Percentiles rank a stretch among this genome's conserved stretches.
These are phyloP conservation scores for Osmerus eperlanus DNA, from an alignment of 2,113 vertebrate genomes.

Conservation along the genomic window DNA sequence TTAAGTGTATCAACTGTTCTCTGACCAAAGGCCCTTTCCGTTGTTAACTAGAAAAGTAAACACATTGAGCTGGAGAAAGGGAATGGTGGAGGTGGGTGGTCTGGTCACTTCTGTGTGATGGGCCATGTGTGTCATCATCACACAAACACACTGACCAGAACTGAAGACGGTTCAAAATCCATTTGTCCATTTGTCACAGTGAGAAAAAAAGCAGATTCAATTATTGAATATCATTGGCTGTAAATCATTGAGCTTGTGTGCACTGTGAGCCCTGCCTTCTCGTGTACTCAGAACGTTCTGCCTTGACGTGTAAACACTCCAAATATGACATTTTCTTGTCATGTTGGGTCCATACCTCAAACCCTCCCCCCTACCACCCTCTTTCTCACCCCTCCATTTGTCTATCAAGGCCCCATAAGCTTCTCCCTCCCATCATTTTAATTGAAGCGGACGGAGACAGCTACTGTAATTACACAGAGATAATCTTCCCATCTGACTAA, in stretches of 20 bases:
- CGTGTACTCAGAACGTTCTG: neutral
- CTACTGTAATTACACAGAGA: slow-evolving; percentile 41
- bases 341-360: neutral
- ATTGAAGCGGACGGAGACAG: slow-evolving; percentile 43
- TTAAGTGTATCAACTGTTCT: neutral
- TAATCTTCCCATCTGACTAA: slow-evolving; percentile 50
- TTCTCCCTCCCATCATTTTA: slow-evolving; percentile 30
- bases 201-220: too few relatives aligned
- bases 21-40: neutral
- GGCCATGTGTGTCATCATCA: neutral
- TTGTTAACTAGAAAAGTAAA: neutral
- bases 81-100: neutral
- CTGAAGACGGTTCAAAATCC: too few relatives aligned
- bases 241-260: too few relatives aligned
- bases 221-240: too few relatives aligned
- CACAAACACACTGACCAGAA: too few relatives aligned
- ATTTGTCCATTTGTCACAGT: too few relatives aligned
- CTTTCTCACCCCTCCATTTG: slow-evolving; percentile 1
- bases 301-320: neutral
- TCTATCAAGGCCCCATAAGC: slow-evolving; percentile 22
- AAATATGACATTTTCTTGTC: neutral
- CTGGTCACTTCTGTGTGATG: neutral
- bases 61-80: neutral
- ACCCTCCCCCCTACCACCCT: neutral
- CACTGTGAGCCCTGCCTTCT: neutral